These are phyloP conservation scores for Melanerpes aurifrons DNA, from an alignment of 2,113 vertebrate genomes.

Conservation along the genomic window DNA sequence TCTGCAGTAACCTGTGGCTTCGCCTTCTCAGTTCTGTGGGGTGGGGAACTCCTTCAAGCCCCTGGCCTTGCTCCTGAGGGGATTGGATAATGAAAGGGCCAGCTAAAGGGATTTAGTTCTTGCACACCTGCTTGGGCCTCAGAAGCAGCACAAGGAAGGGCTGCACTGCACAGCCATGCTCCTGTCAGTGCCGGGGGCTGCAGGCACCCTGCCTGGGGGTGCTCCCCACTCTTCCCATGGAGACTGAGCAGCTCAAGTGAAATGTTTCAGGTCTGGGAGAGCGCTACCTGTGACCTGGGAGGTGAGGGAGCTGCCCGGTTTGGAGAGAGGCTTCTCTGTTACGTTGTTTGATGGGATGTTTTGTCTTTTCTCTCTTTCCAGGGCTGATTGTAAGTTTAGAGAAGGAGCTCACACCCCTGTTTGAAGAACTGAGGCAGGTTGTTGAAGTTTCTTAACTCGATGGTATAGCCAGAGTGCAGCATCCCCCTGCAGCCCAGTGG, in stretches of 20 bases:
- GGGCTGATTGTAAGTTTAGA: slow-evolving; percentile 95
- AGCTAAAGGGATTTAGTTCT: neutral
- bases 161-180: neutral
- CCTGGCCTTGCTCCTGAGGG: rapidly evolving
- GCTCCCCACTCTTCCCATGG: rapidly evolving
- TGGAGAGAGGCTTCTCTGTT: neutral
- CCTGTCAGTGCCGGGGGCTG: neutral
- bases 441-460: slow-evolving; percentile 88
- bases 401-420: slow-evolving; percentile 91
- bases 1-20: neutral
- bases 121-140: neutral
- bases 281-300: neutral
- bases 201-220: neutral
- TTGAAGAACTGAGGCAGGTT: slow-evolving; percentile 93
- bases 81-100: neutral
- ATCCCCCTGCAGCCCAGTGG: slow-evolving; percentile 46
- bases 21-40: neutral
- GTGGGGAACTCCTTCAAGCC: neutral
- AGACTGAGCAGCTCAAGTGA: neutral
- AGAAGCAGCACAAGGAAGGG: neutral
- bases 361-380: slow-evolving; percentile 65
- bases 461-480: neutral
- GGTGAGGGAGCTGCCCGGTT: neutral
- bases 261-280: neutral
- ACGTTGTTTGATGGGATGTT: neutral